Evolutionary conservation across 2,888 invertebrate species (phyloP).

Genomic region (Thereva unica): DNA sequence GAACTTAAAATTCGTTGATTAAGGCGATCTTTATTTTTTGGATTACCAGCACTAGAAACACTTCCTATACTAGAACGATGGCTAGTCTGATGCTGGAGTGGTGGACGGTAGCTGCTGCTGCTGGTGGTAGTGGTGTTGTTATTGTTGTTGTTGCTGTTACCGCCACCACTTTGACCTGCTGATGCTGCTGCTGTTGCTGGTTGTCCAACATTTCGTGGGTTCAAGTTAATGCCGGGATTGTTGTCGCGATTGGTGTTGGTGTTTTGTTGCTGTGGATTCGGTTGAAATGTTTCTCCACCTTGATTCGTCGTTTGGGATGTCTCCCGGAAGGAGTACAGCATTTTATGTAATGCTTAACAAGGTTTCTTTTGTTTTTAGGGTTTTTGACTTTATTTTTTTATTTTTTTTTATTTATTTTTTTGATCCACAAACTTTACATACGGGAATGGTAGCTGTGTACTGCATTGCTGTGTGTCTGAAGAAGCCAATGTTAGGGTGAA

Average conservation of each 20-base stretch:
- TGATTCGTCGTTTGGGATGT: constrained; percentile 34
- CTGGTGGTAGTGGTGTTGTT: constrained; percentile 19
- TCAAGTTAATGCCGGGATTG: no score
- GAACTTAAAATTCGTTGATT: constrained; percentile 44
- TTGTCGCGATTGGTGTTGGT: not conserved
- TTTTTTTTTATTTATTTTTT: constrained; percentile 9
- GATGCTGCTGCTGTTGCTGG: not conserved
- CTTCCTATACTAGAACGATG: constrained; percentile 7
- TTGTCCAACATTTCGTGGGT: not conserved
- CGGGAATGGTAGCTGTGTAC: constrained; percentile 7
- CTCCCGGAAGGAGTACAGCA: constrained; percentile 43
- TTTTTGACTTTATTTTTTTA: not conserved
- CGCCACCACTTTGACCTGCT: not conserved
- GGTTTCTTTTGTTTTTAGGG: not conserved
- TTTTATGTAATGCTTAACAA: constrained; percentile 27
- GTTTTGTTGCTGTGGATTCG: constrained; percentile 22
- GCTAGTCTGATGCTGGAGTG: constrained; percentile 34
- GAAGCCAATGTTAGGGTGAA: not conserved
- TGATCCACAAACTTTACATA: not conserved
- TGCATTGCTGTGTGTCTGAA: not conserved
- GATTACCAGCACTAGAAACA: constrained; percentile 30
- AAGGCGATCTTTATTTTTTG: constrained; percentile 41
- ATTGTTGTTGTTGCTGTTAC: constrained; percentile 23
- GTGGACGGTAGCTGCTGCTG: constrained; percentile 25
- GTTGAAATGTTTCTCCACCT: not conserved